phyloP scores from a whole-genome alignment of 2,113 vertebrate genomes.

The Neolamprologus modestus region DNA sequence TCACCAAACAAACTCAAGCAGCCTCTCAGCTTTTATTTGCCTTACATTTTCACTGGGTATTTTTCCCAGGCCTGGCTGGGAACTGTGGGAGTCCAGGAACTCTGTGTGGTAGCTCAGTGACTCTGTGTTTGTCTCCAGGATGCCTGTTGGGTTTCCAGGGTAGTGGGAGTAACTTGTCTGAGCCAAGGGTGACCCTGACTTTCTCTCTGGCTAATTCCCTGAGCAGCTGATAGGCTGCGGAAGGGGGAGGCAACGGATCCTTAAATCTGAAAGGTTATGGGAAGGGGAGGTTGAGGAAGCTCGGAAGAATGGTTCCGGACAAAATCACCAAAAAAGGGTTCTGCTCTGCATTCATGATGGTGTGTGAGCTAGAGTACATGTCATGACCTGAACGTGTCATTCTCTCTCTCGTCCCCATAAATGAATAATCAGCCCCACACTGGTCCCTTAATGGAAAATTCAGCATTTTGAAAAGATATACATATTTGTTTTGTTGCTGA shows the following conservation, averaged over 20 bases:
- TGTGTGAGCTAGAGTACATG: neutral
- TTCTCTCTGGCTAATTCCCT: conserved; percentile 41
- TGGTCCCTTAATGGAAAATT: neutral
- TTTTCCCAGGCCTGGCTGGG: conserved; percentile 53
- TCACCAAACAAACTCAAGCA: conserved; percentile 11
- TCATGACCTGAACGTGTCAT: neutral
- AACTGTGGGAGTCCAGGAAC: conserved; percentile 49
- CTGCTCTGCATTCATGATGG: conserved; percentile 2
- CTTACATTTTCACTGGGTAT: conserved; percentile 12
- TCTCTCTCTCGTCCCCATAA: neutral
- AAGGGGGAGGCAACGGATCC: conserved; percentile 15
- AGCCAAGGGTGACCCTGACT: conserved; percentile 53
- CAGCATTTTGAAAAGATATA: neutral
- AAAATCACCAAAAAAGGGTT: conserved; percentile 12
- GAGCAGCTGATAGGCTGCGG: conserved; percentile 55
- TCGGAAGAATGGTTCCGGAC: neutral
- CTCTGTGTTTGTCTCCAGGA: conserved; percentile 59
- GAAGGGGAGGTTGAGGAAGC: conserved; percentile 40
- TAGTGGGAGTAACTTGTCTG: conserved; percentile 52
- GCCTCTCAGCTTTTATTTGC: conserved; percentile 21
- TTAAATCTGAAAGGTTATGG: conserved; percentile 52
- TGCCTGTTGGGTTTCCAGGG: conserved; percentile 64
- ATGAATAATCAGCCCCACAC: neutral
- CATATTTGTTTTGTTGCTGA: neutral
- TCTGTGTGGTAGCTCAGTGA: conserved; percentile 25